Evolutionary conservation across 2,888 invertebrate genomes (phyloP).

Genomic region (Deilephila porcellus): DNA sequence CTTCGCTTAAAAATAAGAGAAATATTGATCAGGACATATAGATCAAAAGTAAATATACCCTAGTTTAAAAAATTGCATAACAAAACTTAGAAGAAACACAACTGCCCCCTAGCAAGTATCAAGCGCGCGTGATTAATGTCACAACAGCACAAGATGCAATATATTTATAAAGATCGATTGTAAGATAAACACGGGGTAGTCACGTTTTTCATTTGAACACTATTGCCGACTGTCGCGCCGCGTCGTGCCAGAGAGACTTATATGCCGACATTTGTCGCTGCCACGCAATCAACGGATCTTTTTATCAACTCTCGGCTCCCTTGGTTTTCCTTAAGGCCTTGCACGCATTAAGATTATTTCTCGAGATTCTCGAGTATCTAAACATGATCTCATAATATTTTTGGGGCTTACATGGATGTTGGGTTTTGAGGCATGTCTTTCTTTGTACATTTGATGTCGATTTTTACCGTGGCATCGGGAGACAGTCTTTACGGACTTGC

Average conservation of each 20-base stretch:
- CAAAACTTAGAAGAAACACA: not conserved
- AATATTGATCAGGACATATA: not conserved
- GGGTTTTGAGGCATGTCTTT: too few relatives aligned
- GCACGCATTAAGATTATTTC: too few relatives aligned
- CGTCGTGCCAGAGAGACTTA: slow-evolving; percentile 50
- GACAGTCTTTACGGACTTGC: too few relatives aligned
- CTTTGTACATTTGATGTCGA: too few relatives aligned
- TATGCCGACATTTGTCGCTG: slow-evolving; percentile 62
- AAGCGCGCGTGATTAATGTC: not conserved
- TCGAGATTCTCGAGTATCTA: too few relatives aligned
- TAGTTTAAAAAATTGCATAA: not conserved
- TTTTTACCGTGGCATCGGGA: too few relatives aligned
- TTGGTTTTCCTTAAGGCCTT: not conserved
- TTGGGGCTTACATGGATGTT: too few relatives aligned
- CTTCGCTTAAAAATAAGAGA: not conserved
- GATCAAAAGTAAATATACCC: not conserved
- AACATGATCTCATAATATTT: too few relatives aligned
- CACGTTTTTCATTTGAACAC: slow-evolving; percentile 53
- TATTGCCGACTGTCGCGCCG: slow-evolving; percentile 37
- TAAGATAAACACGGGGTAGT: not conserved
- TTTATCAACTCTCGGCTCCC: slow-evolving; percentile 44
- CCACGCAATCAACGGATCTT: slow-evolving; percentile 59
- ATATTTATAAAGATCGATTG: not conserved
- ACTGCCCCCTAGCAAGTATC: not conserved
- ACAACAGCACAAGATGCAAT: not conserved